Percentiles rank a stretch among this genome's conserved stretches.
phyloP scores from a whole-genome alignment of 2,797 vertebrate genomes.

The Phrynocephalus vlangalii region DNA sequence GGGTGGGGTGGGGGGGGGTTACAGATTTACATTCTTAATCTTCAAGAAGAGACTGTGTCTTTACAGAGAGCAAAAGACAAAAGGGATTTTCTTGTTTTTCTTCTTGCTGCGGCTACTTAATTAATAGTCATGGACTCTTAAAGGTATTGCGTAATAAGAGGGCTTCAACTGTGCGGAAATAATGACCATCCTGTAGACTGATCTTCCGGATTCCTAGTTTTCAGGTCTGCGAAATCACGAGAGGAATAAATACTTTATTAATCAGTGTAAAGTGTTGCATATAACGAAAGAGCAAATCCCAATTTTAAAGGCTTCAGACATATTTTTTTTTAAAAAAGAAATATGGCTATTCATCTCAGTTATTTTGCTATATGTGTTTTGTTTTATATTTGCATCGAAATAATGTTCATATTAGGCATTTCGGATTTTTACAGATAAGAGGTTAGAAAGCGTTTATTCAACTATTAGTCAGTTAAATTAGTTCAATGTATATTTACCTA shows the following conservation, averaged over 20 bases:
- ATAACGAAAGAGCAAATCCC: neutral
- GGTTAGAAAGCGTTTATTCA: neutral
- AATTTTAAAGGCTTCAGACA: neutral
- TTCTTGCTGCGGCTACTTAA: neutral
- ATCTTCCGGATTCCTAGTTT: neutral
- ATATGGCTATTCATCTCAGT: neutral
- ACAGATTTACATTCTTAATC: neutral
- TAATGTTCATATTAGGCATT: neutral
- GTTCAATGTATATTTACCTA: too few relatives aligned
- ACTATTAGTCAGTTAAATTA: too few relatives aligned
- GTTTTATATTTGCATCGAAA: neutral
- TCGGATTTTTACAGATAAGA: too few relatives aligned
- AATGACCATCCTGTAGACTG: neutral
- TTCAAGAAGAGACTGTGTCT: neutral
- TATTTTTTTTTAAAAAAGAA: neutral
- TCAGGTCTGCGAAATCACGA: neutral
- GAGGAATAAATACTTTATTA: neutral
- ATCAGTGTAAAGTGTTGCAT: neutral
- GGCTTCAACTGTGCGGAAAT: constrained; percentile 7
- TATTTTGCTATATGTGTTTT: neutral
- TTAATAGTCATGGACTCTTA: neutral
- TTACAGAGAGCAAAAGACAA: neutral
- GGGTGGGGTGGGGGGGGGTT: neutral
- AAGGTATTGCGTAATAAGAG: neutral
- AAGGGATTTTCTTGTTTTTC: neutral